These are phyloP conservation scores for Opisthocomus hoazin DNA, from an alignment of 2,113 vertebrate species.

Conservation along the genomic window DNA sequence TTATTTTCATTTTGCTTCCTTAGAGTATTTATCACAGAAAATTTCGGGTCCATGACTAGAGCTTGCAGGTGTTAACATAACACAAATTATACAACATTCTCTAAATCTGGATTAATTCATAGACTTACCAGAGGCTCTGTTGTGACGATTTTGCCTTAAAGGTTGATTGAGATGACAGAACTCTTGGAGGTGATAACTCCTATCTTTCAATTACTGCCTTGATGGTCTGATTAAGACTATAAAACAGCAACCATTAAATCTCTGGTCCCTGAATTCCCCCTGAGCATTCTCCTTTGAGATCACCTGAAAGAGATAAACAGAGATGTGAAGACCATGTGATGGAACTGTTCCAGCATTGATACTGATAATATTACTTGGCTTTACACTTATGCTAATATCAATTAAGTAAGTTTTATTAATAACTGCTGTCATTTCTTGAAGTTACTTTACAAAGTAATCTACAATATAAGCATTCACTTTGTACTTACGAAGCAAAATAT, in stretches of 20 bases:
- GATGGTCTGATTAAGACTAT: conserved; percentile 34
- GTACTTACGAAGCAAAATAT: not conserved
- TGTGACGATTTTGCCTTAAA: not conserved
- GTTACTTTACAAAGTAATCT: not conserved
- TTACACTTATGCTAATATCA: conserved; percentile 12
- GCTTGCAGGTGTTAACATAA: not conserved
- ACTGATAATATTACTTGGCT: not conserved
- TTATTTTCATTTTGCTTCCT: not conserved
- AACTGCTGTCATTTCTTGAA: not conserved
- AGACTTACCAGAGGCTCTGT: not conserved
- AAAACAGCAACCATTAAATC: not conserved
- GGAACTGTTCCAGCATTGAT: conserved; percentile 31
- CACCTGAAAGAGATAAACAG: conserved; percentile 34
- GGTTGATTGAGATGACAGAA: not conserved
- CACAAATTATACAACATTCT: not conserved
- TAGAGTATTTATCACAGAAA: not conserved
- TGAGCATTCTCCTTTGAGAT: conserved; percentile 18
- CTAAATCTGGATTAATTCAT: not conserved
- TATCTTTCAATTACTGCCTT: not conserved
- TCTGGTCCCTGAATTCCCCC: conserved; percentile 24
- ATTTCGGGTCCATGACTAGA: not conserved
- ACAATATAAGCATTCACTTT: not conserved
- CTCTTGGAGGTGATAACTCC: not conserved
- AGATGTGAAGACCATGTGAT: not conserved
- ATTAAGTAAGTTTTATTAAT: conserved; percentile 18